Evolutionary conservation across 1,140 invertebrate genomes (phyloP), one percentile per base, ranked within the genome.

Genomic region (Cydia fagiglandana): DNA sequence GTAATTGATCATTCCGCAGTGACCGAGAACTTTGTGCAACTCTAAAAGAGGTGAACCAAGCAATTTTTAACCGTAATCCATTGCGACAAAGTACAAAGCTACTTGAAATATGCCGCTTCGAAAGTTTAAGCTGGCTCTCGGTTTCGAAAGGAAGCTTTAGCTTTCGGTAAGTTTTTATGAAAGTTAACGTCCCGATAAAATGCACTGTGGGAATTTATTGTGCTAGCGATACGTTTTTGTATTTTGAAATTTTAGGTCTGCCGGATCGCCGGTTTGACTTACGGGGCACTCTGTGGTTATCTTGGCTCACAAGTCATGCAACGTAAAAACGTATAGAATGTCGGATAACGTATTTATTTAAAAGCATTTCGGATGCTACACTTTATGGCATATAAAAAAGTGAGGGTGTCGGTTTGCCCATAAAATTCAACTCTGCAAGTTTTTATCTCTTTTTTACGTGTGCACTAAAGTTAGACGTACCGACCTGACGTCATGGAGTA

Each of bases 111-210:
- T 61, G 56, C 20, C 9, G n/a, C 56, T 61, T 61, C 9, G 56
- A 61, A 53, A 61, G 56, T 61, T 61, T 61, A 12, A 61, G 56
- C 56, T 24, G 56, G 56, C 17, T 61, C 56, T 61, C 17, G 56
- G 56, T 61, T 61, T 61, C 56, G 1, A n/a, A 24, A 20, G n/a
- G 53, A 20, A 24, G 56, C 56, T 61, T 61, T 24, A 12, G 56
- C 56, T 61, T 61, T 61, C 56, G 56, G 56, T 61, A 61, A 61
- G 56, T 61, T 61, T 61, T 24, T 61, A 10, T n/a, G n/a, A 61
- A 61, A 61, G 17, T 61, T 10, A 24, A 61, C 56, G 20, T 20
- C 9, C 7, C 20, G 56, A 61, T 61, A 61, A 53, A 61, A 61
- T 61, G 56, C 56, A 61, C 7, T 61, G 15, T 24, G 56, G 56